phyloP scores from a whole-genome alignment of 1,140 invertebrate genomes.

The Drosophila repletoides region DNA sequence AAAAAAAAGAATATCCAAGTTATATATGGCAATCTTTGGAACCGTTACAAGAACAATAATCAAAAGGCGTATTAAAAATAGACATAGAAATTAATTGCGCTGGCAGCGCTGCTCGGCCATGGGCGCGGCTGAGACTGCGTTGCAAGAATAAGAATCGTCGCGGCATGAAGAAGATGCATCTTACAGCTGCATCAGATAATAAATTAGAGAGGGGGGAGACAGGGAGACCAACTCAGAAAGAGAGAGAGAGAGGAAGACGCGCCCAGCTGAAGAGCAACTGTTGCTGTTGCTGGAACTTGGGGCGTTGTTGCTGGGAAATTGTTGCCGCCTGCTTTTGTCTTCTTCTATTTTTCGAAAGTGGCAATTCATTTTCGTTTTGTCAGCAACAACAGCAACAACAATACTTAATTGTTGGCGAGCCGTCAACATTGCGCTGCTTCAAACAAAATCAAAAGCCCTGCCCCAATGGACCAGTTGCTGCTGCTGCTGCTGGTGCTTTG shows the following conservation, averaged over 20 bases:
- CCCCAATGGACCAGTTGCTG: conserved; percentile 9
- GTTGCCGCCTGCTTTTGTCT: conserved; percentile 39
- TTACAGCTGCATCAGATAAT: conserved; percentile 62
- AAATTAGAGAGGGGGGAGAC: conserved; percentile 27
- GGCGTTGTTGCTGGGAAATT: conserved; percentile 37
- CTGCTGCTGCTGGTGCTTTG: too few relatives aligned
- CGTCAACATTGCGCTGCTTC: conserved; percentile 52
- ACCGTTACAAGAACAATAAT: conserved; percentile 49
- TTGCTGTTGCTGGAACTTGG: conserved; percentile 19
- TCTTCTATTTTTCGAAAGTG: conserved; percentile 48
- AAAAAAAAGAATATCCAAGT: too few relatives aligned
- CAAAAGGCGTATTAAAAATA: conserved; percentile 64
- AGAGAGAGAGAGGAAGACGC: conserved; percentile 29
- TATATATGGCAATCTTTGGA: too few relatives aligned
- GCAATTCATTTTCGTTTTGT: conserved; percentile 70
- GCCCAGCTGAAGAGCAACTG: conserved; percentile 20
- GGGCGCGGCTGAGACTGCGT: conserved; percentile 36
- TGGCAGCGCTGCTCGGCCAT: conserved; percentile 34
- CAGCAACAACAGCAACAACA: conserved; percentile 32
- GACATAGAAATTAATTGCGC: conserved; percentile 71
- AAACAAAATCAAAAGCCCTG: conserved; percentile 61
- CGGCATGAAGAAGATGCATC: conserved; percentile 47
- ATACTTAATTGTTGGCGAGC: conserved; percentile 64
- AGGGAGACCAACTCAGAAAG: too few relatives aligned
- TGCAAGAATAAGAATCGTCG: conserved; percentile 42